Percentiles rank a stretch among this genome's conserved stretches.
phyloP scores from a whole-genome alignment of 2,797 vertebrate genomes.

The Thunnus albacares region DNA sequence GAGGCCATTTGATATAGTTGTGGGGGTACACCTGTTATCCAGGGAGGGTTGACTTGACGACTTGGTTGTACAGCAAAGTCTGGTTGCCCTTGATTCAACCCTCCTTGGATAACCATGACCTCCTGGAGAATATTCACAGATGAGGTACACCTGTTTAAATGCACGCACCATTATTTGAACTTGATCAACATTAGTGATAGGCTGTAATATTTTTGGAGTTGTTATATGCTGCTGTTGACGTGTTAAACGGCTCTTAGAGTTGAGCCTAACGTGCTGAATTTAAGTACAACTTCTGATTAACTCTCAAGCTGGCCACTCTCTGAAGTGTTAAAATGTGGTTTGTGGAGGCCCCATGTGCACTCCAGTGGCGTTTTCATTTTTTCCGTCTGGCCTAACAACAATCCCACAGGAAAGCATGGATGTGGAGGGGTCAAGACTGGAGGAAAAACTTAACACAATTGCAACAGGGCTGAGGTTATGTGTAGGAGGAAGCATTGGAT shows the following conservation, averaged over 20 bases:
- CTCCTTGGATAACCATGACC: too few species aligned
- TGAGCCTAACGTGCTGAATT: slow-evolving; percentile 39
- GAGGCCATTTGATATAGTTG: neutral
- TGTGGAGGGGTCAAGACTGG: slow-evolving; percentile 58
- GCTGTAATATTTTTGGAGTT: neutral
- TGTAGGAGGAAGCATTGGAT: slow-evolving; percentile 3
- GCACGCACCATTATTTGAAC: neutral
- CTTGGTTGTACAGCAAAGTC: too few species aligned
- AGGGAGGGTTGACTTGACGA: too few species aligned
- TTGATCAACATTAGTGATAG: neutral
- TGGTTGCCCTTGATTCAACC: too few species aligned
- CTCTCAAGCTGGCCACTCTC: slow-evolving; percentile 56
- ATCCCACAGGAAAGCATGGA: slow-evolving; percentile 66
- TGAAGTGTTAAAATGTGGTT: slow-evolving; percentile 63
- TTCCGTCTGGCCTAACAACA: slow-evolving; percentile 72
- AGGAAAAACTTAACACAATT: slow-evolving; percentile 56
- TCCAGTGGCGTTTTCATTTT: slow-evolving; percentile 67
- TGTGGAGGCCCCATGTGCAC: slow-evolving; percentile 59
- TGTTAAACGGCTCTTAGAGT: slow-evolving; percentile 35
- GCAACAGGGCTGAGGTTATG: slow-evolving; percentile 26
- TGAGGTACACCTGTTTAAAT: neutral
- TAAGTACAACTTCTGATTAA: slow-evolving; percentile 60
- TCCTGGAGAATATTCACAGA: too few species aligned
- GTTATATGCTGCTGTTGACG: neutral
- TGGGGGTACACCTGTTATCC: neutral